phyloP scores from a whole-genome alignment of 2,888 invertebrate species.

The Dicycla oo region DNA sequence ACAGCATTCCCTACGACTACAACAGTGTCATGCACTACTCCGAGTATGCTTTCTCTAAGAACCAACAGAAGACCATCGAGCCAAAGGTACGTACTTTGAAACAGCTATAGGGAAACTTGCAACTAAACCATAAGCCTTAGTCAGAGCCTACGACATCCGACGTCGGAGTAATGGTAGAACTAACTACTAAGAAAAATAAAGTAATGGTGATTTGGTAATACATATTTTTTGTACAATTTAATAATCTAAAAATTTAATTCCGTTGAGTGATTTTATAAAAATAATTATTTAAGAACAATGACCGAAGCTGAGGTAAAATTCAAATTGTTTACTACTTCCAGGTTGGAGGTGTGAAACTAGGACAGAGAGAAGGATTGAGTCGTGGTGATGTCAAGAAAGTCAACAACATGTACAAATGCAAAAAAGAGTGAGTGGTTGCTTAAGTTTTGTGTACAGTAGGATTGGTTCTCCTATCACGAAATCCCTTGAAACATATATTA shows the following conservation, averaged over 20 bases:
- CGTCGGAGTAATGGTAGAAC: too few species aligned
- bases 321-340: slow-evolving; percentile 46
- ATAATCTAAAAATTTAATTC: too few species aligned
- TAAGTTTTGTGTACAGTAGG: not conserved
- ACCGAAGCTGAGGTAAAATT: too few species aligned
- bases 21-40: slow-evolving; percentile 96
- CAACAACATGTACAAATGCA: slow-evolving; percentile 94
- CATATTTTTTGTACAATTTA: too few species aligned
- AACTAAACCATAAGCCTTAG: too few species aligned
- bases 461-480: not conserved
- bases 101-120: too few species aligned
- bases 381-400: slow-evolving; percentile 93
- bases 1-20: slow-evolving; percentile 94
- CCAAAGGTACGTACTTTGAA: slow-evolving; percentile 89
- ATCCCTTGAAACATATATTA: not conserved
- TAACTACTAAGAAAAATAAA: too few species aligned
- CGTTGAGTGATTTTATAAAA: too few species aligned
- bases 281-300: too few species aligned
- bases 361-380: slow-evolving; percentile 94
- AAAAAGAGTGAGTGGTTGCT: slow-evolving; percentile 81
- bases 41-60: slow-evolving; percentile 93
- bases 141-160: too few species aligned
- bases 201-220: too few species aligned
- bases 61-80: slow-evolving; percentile 93
- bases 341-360: slow-evolving; percentile 89